Conservation (phyloP, 2,113 vertebrate species). For the Gallinago paraguaiae region DNA sequence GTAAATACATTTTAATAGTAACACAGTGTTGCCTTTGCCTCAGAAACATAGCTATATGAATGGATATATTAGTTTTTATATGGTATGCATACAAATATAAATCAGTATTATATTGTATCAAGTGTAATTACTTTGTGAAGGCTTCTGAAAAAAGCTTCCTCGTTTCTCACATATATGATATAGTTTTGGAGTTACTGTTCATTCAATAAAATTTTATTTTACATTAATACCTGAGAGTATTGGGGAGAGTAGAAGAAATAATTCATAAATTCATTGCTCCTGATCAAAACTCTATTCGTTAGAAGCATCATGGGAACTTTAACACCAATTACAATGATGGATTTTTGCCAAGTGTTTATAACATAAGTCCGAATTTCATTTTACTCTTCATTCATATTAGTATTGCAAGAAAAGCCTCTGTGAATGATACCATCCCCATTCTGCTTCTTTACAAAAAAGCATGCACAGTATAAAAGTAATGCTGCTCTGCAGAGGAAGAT, state of each 20-base stretch:
- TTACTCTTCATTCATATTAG: background rate
- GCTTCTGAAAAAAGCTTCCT: background rate
- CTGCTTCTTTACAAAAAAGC: slow-evolving; percentile 6
- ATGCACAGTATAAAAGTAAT: slow-evolving; percentile 36
- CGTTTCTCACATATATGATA: background rate
- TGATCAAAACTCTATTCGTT: background rate
- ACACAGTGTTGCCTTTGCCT: background rate
- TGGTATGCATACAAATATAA: background rate
- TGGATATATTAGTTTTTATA: background rate
- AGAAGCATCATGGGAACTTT: background rate
- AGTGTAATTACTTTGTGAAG: background rate
- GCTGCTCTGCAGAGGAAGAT: background rate
- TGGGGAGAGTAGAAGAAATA: background rate
- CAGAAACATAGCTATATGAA: background rate
- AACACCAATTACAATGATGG: background rate
- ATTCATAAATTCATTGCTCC: background rate
- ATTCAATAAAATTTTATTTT: slow-evolving; percentile 14
- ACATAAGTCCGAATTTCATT: background rate
- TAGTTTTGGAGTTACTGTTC: background rate
- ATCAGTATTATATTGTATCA: background rate
- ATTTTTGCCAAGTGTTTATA: background rate
- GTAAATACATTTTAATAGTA: background rate
- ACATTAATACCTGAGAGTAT: slow-evolving; percentile 38
- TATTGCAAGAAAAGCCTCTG: background rate
- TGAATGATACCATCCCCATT: background rate